Evolutionary conservation across 2,113 vertebrate species (phyloP).

Genomic region (Phycodurus eques): DNA sequence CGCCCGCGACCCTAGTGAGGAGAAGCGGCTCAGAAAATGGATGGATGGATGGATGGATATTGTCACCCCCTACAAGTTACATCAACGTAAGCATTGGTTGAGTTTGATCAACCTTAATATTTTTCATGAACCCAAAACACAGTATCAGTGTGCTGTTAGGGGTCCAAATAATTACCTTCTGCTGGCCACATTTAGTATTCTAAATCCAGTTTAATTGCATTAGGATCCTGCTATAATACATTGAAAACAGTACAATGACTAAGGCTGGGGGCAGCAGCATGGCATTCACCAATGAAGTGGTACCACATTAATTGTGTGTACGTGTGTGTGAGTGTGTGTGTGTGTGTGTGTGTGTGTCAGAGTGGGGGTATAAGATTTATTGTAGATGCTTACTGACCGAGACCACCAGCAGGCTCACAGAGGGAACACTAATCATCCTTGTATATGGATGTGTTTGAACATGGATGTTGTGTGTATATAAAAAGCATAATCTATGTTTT

Average conservation of each 20-base stretch:
- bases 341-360: background rate
- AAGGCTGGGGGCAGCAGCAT: constrained; percentile 46
- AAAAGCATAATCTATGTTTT: constrained; percentile 3
- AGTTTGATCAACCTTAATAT: background rate
- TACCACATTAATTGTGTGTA: constrained; percentile 17
- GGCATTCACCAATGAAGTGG: constrained; percentile 42
- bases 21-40: too few species aligned
- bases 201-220: constrained; percentile 45
- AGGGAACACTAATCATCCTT: constrained; percentile 37
- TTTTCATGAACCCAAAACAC: background rate
- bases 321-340: background rate
- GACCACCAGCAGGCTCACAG: constrained; percentile 40
- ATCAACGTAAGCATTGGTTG: background rate
- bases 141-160: background rate
- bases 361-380: constrained; percentile 20
- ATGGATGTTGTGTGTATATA: background rate
- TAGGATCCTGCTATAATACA: constrained; percentile 43
- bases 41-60: too few species aligned
- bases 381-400: constrained; percentile 62
- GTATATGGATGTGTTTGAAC: constrained; percentile 7
- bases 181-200: constrained; percentile 14
- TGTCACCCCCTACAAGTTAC: too few species aligned
- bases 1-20: too few species aligned
- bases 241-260: constrained; percentile 47
- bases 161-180: background rate